Evolutionary conservation across 2,888 invertebrate genomes (phyloP), one percentile per base, ranked within the genome.

Genomic region (Agonopterix arenella): DNA sequence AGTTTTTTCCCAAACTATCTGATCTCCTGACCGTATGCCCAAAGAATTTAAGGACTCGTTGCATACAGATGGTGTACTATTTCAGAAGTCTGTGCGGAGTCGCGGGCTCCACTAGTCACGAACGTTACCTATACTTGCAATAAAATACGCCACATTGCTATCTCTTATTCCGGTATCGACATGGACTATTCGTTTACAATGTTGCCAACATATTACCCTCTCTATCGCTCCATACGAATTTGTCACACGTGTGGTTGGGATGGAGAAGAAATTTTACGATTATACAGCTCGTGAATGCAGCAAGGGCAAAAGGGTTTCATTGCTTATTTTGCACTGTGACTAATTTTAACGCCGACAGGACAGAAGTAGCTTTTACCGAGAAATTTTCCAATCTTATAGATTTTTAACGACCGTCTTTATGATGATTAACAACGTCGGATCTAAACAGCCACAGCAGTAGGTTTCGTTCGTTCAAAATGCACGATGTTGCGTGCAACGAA

Each of bases 241-340:
- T 43, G 37, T 43, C 11, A 37, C 11, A 11, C 40, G 69, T 44
- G 49, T 49, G 73, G 78, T 52, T 59, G 68, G 62, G 78, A 75
- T 49, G 56, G 61, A 51, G 38, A 61, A 53, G 60, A 59, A 66
- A 61, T 76, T 85, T 85, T 82, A 84, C 77, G 84, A 82, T 68
- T 71, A 68, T 67, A 70, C n/a, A 28, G 58, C 62, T 79, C 76
- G 75, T 73, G 81, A 74, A 80, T 76, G 75, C 76, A 72, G 61
- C 64, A 63, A 76, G 76, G 78, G 76, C 71, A 73, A 72, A 71
- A 75, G 70, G 38, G 66, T 80, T 84, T 76, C 76, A 81, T 84
- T 80, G 79, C 81, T 84, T 80, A 82, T 83, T 84, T 84, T 83
- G 80, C 67, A 59, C 68, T 76, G 72, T 72, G 79, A 84, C 84